phyloP scores from a whole-genome alignment of 2,113 vertebrate genomes.

The Apodemus sylvaticus region DNA sequence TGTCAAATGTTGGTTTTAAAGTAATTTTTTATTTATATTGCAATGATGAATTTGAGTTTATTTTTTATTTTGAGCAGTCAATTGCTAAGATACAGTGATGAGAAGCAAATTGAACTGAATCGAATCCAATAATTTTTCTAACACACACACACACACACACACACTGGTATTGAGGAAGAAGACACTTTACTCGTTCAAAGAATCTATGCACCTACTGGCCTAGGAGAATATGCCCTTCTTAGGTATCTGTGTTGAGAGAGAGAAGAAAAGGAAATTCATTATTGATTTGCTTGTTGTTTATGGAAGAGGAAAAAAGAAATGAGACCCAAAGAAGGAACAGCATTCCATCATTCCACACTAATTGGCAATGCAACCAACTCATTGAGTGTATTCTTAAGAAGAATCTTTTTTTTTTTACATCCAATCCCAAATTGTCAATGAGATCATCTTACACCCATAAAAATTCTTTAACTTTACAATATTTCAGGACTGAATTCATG shows the following conservation, averaged over 20 bases:
- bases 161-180: neutral
- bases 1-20: conserved; percentile 16
- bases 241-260: neutral
- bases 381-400: conserved; percentile 42
- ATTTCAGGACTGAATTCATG: neutral
- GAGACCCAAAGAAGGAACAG: neutral
- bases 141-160: neutral
- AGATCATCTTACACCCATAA: neutral
- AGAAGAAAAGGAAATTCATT: neutral
- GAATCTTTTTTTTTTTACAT: neutral
- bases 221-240: neutral
- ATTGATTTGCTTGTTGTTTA: conserved; percentile 2
- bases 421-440: neutral
- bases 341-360: neutral
- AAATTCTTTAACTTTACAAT: neutral
- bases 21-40: conserved; percentile 2
- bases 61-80: conserved; percentile 34
- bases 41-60: neutral
- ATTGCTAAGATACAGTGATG: neutral
- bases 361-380: neutral
- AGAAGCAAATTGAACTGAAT: neutral
- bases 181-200: neutral
- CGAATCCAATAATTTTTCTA: neutral
- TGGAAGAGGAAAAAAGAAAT: conserved; percentile 10
- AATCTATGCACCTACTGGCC: neutral